phyloP scores from a whole-genome alignment of 1,140 invertebrate genomes.

The Phymastichus coffea region DNA sequence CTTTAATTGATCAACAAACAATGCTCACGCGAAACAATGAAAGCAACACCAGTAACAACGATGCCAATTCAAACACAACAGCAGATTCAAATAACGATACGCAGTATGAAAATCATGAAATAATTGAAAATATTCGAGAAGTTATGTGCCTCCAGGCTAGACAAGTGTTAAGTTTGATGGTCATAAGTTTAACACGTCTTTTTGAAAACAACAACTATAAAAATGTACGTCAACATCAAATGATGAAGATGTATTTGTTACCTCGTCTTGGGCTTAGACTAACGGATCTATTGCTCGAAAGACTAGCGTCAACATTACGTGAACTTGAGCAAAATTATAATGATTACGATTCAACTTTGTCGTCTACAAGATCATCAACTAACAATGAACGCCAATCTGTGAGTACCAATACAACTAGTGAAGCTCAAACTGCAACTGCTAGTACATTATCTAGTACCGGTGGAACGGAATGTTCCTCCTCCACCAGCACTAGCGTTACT shows the following conservation, averaged over 20 bases:
- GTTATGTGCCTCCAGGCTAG: constrained; percentile 40
- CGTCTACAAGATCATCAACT: background rate
- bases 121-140: constrained; percentile 36
- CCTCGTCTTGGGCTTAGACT: constrained; percentile 49
- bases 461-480: background rate
- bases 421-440: background rate
- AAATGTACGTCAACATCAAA: constrained; percentile 41
- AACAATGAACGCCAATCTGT: background rate
- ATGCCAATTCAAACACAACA: no score
- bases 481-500: background rate
- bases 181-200: constrained; percentile 47
- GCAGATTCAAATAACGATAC: no score
- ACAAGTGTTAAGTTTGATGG: constrained; percentile 47
- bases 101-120: constrained; percentile 32
- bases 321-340: constrained; percentile 35
- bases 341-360: constrained; percentile 16
- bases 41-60: no score
- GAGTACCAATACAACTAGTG: background rate
- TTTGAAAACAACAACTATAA: constrained; percentile 45
- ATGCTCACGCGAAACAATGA: constrained; percentile 31
- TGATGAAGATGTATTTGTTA: constrained; percentile 41
- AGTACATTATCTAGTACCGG: background rate
- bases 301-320: constrained; percentile 39
- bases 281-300: constrained; percentile 47
- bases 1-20: constrained; percentile 41